Base-by-base conservation (phyloP, 2,888 invertebrate species). In the Plemyria rubiginata region DNA sequence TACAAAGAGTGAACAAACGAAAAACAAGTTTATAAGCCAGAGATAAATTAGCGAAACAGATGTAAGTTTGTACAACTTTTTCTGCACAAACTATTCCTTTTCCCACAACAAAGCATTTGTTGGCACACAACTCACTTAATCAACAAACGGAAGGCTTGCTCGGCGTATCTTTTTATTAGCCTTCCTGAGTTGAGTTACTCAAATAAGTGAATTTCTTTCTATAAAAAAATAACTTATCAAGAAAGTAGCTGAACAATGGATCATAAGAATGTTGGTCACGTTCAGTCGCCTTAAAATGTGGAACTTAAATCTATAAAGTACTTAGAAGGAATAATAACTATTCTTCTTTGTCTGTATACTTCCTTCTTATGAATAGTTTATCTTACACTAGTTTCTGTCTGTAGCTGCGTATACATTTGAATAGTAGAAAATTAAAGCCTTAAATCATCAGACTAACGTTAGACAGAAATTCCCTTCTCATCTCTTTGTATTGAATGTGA, bases 221-320 rank as follows among this genome's bases (percentile, higher is more conserved):
- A 74, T 82, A 82, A 76, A 81, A 80, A 82, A 86, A 85, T 82
- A 79, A 79, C 76, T 83, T 81, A 74, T 75, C 60, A 62, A 53
- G 73, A 78, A 82, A 81, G 76, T 81, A 86, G 84, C 81, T 82
- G 86, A 89, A 91, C 90, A 92, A 90, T 89, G 88, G 82, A 46
- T 74, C 67, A 74, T 84, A 78, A 65, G 70, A 75, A 90, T 84
- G 84, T 91, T 62, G 80, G 84, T 86, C 92, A 92, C 92, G 91
- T 91, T 78, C 80, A 80, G 84, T 86, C 88, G 87, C 88, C 90
- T 90, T 91, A 90, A 90, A 91, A 90, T 89, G 86, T 87, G 84
- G 77, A 87, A 85, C 84, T 88, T 87, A 88, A 91, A 88, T 90
- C 88, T 82, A 90, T 90, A 88, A 88, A 90, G 87, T 88, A 89